These are phyloP conservation scores for Neotoma lepida DNA, from an alignment of 2,113 vertebrate species.

Conservation along the genomic window DNA sequence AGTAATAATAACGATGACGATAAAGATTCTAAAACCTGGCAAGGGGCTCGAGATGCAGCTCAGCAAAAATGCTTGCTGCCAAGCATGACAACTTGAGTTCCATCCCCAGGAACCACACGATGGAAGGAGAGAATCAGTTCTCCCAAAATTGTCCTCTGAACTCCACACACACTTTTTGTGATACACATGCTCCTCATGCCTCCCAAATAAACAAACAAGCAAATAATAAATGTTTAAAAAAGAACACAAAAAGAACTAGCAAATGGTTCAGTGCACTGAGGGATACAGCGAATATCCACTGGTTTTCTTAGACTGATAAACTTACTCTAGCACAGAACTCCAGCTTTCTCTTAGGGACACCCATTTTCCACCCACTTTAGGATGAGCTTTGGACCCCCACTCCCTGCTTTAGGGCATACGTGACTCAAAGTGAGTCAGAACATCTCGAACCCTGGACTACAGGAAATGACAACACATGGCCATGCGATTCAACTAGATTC, in stretches of 20 bases:
- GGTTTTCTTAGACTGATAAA: background rate
- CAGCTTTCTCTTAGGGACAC: conserved; percentile 28
- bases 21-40: no score
- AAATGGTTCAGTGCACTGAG: background rate
- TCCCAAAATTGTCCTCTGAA: background rate
- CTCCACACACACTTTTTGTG: background rate
- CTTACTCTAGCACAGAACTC: background rate
- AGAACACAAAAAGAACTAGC: background rate
- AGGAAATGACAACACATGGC: background rate
- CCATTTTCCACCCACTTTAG: background rate
- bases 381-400: background rate
- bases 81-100: background rate
- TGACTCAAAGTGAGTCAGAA: background rate
- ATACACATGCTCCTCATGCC: background rate
- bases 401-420: background rate
- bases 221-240: background rate
- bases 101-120: background rate
- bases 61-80: background rate
- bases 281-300: no score
- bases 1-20: background rate
- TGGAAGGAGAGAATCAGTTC: background rate
- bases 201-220: background rate
- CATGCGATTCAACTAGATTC: background rate
- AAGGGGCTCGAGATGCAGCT: background rate
- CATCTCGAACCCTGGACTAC: background rate